Evolutionary conservation across 2,888 invertebrate species (phyloP).

Genomic region (Ditula angustiorana): DNA sequence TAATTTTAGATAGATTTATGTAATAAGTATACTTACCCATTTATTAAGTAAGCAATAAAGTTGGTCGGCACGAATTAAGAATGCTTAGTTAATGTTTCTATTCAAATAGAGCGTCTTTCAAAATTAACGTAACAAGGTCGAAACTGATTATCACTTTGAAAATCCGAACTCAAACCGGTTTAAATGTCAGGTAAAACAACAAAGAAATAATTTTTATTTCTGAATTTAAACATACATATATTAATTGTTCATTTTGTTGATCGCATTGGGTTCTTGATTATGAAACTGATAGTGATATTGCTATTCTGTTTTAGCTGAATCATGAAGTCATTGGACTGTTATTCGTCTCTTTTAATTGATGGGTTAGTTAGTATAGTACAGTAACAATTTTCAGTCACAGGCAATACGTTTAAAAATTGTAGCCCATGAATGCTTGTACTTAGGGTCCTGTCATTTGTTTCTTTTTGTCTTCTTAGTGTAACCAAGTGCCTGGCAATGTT

Average conservation of each 20-base stretch:
- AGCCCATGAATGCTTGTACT: no score
- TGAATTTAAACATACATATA: not conserved
- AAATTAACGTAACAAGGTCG: slow-evolving; percentile 6
- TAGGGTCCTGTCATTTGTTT: no score
- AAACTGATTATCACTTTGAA: not conserved
- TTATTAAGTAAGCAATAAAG: not conserved
- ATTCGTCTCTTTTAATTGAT: no score
- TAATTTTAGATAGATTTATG: no score
- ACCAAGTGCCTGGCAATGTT: not conserved
- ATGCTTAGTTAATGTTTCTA: not conserved
- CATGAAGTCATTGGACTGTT: no score
- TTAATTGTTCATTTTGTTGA: no score
- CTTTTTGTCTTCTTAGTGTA: not conserved
- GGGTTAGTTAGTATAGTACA: no score
- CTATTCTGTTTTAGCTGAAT: no score
- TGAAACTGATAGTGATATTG: no score
- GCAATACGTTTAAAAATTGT: no score
- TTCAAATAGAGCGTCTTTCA: not conserved
- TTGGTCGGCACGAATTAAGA: not conserved
- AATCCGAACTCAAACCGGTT: not conserved
- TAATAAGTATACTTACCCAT: not conserved
- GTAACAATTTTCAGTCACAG: no score
- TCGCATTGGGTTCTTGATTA: no score
- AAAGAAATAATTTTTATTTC: not conserved
- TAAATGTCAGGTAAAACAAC: not conserved